Evolutionary conservation across 2,888 invertebrate species (phyloP), one percentile per base, ranked within the genome.

Genomic region (Flabesymbios commensalis): DNA sequence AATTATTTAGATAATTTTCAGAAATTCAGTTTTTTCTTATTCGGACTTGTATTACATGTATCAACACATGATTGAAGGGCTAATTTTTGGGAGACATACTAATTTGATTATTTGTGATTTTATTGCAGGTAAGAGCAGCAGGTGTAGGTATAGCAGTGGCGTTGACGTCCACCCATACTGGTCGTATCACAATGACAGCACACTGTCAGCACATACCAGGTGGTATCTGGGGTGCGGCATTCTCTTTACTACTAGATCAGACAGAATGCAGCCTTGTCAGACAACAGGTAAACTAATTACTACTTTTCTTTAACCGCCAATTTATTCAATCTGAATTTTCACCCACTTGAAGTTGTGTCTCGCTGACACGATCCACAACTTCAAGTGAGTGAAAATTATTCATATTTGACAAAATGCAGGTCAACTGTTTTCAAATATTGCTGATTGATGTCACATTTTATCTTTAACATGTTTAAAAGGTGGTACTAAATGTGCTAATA

Each of bases 141-240:
- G 80, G 81, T 3, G 67, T 81, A 3, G 78, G 80, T 26, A 77
- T 81, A 39, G 78, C 78, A 54, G 78, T 77, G 31, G 74, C 77
- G 43, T 67, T 82, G 72, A 74, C 78, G 31, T 73, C 73, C 22
- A 71, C 75, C n/a, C 76, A 78, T 57, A 66, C 72, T 31, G 81
- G 80, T 24, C 75, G 78, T 31, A 67, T 74, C 49, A 70, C 77
- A 59, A 70, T 82, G 73, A 73, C 74, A 4, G 70, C 73, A 2
- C 76, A 80, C 61, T 78, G 79, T 70, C 76, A 75, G 69, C 79
- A 79, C 64, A 75, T 79, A 47, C 74, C 78, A 56, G 79, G 81
- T 10, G 80, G 81, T 19, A 74, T 81, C 60, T 81, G 80, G 81
- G 81, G 77, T 3, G 75, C 76, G 3, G 79, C 78, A 1, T 77